A percentile compares a stretch with the other conserved stretches of the same genome.
These are phyloP conservation scores for Drosophila bocki DNA, from an alignment of 1,140 invertebrate species.

Conservation along the genomic window DNA sequence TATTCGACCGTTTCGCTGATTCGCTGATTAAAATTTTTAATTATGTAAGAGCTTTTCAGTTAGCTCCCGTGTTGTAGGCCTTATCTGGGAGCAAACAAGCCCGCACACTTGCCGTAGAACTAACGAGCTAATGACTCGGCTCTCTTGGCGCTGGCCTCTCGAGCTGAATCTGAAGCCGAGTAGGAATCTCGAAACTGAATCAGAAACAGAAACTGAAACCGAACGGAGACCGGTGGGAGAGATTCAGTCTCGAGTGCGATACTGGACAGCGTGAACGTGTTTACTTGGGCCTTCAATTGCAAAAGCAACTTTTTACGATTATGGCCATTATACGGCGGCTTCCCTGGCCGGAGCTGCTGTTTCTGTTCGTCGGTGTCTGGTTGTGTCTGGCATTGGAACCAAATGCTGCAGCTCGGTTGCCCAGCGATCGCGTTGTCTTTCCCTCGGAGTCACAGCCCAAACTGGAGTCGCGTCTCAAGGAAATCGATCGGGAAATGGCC, in stretches of 20 bases:
- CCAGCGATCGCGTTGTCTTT: slow-evolving; percentile 24
- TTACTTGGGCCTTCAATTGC: slow-evolving; percentile 38
- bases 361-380: slow-evolving; percentile 24
- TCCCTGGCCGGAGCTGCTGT: slow-evolving; percentile 10
- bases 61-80: slow-evolving; percentile 16
- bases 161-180: not conserved
- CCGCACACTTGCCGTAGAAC: slow-evolving; percentile 23
- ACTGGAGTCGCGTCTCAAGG: slow-evolving; percentile 4
- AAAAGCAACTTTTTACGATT: slow-evolving; percentile 13
- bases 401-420: slow-evolving; percentile 4
- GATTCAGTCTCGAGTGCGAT: slow-evolving; percentile 45
- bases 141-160: slow-evolving; percentile 19
- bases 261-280: slow-evolving; percentile 53
- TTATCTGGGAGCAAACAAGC: slow-evolving; percentile 30
- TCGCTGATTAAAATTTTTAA: slow-evolving; percentile 28
- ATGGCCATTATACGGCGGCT: slow-evolving; percentile 45
- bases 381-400: slow-evolving; percentile 25
- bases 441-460: slow-evolving; percentile 15
- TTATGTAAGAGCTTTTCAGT: slow-evolving; percentile 35
- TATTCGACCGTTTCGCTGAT: slow-evolving; percentile 22
- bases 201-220: slow-evolving; percentile 4
- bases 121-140: slow-evolving; percentile 27
- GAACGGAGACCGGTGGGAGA: slow-evolving; percentile 1
- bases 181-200: slow-evolving; percentile 14
- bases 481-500: slow-evolving; percentile 10